Evolutionary conservation across 2,797 vertebrate species (phyloP).

Genomic region (Pipistrellus nathusii): DNA sequence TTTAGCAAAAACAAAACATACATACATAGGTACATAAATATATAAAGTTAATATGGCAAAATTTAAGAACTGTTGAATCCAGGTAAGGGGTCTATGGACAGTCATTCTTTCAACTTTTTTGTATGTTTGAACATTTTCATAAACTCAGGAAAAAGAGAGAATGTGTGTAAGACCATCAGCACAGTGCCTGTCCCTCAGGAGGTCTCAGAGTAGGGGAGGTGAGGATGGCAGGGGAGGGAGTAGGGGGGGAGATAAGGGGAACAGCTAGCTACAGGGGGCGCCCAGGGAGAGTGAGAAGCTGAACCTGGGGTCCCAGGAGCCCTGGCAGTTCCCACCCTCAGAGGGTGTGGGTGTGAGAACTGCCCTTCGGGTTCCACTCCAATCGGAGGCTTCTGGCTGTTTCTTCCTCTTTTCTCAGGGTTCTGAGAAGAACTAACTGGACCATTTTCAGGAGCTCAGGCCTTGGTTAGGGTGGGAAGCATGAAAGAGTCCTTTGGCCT

Average conservation of each 20-base stretch:
- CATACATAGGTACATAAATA: background rate
- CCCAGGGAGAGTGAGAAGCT: background rate
- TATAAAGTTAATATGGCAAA: background rate
- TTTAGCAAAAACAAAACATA: background rate
- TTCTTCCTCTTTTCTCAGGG: background rate
- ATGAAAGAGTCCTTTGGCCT: background rate
- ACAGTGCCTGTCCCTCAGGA: background rate
- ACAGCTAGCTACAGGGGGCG: background rate
- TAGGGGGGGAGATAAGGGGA: background rate
- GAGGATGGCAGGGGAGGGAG: background rate
- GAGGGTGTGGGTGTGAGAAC: background rate
- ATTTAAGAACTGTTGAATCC: background rate
- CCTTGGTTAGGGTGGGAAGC: background rate
- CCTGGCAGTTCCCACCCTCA: background rate
- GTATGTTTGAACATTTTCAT: background rate
- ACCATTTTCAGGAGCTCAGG: background rate
- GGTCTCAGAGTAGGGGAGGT: background rate
- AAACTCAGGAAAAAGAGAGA: background rate
- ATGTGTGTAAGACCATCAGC: background rate
- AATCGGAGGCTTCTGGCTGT: background rate
- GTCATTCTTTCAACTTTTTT: background rate
- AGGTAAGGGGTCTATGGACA: background rate
- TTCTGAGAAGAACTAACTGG: background rate
- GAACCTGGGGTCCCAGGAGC: background rate
- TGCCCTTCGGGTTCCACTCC: background rate